A percentile compares a stretch with the other conserved stretches of the same genome.
phyloP scores from a whole-genome alignment of 2,888 invertebrate species.

The Thelaira solivaga region DNA sequence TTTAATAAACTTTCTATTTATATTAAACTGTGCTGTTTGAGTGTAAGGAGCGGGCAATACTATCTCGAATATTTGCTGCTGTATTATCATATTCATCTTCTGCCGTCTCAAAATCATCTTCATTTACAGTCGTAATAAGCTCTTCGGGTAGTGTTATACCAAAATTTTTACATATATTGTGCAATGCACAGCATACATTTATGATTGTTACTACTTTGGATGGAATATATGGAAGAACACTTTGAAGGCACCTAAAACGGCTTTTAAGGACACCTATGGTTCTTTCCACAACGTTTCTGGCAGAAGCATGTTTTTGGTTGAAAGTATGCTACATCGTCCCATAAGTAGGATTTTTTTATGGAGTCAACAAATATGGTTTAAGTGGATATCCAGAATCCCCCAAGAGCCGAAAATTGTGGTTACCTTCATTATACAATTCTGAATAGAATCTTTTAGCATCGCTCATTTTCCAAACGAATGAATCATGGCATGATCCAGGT shows the following conservation, averaged over 20 bases:
- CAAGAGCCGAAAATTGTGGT: not conserved
- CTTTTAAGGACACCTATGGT: slow-evolving; percentile 6
- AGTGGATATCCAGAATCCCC: not conserved
- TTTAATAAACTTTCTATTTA: not conserved
- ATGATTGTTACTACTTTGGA: not conserved
- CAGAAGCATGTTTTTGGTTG: not conserved
- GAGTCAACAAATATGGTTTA: not conserved
- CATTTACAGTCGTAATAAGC: not conserved
- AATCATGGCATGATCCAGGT: not conserved
- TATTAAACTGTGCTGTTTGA: not conserved
- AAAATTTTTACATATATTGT: not conserved
- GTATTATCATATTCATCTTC: not conserved
- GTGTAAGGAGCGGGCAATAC: not conserved
- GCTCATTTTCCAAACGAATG: no score
- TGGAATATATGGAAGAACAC: not conserved
- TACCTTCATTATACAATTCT: not conserved
- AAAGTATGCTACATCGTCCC: not conserved
- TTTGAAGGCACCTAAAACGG: not conserved
- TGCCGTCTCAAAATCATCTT: not conserved
- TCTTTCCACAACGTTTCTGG: slow-evolving; percentile 7
- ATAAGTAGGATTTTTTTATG: not conserved
- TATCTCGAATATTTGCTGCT: not conserved
- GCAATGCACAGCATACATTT: not conserved
- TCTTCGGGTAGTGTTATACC: not conserved
- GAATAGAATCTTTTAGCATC: no score